Evolutionary conservation across 2,113 vertebrate genomes (phyloP).

Genomic region (Notarius quadriscutis): DNA sequence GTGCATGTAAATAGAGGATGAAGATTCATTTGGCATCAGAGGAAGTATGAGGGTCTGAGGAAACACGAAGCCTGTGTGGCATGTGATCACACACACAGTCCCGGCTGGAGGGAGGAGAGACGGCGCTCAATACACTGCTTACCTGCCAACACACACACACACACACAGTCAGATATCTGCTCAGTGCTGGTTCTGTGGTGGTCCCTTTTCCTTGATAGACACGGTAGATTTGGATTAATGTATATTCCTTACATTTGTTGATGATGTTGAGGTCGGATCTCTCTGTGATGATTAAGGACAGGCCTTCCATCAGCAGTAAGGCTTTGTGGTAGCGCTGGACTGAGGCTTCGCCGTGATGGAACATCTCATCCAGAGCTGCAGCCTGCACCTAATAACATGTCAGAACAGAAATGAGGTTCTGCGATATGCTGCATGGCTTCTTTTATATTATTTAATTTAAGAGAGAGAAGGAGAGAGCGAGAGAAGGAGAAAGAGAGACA

Average conservation of each 20-base stretch:
- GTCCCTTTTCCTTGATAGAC: neutral
- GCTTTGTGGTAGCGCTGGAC: conserved; percentile 90
- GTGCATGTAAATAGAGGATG: neutral
- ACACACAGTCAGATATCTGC: neutral
- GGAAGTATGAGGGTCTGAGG: neutral
- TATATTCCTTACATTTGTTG: conserved; percentile 34
- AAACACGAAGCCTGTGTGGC: neutral
- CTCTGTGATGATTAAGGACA: conserved; percentile 85
- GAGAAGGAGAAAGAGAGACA: too few species aligned
- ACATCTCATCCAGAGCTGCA: conserved; percentile 96
- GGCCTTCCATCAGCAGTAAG: conserved; percentile 90
- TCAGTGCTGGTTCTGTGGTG: neutral
- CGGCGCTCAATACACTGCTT: conserved; percentile 89
- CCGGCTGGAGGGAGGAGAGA: conserved; percentile 82
- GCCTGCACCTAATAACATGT: conserved; percentile 82
- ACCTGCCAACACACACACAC: conserved; percentile 70
- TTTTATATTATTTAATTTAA: neutral
- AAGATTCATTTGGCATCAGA: neutral
- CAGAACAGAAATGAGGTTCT: neutral
- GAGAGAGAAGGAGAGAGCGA: neutral
- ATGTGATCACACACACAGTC: conserved; percentile 69
- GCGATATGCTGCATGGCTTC: neutral
- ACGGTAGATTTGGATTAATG: too few species aligned
- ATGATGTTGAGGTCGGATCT: conserved; percentile 78
- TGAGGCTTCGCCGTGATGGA: conserved; percentile 88